Conservation (phyloP, 2,888 invertebrate genomes). For the Noctua janthe region DNA sequence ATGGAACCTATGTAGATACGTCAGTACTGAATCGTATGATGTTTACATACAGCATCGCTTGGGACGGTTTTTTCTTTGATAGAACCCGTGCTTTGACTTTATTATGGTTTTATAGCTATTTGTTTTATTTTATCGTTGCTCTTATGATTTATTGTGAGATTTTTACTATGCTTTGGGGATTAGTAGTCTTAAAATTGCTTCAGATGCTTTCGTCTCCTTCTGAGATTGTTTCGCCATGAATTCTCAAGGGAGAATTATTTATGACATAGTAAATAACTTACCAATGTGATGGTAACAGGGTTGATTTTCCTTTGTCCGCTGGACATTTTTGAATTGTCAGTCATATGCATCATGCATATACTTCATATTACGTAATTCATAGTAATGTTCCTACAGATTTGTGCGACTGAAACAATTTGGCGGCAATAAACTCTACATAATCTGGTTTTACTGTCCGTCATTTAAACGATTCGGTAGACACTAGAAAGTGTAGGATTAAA, state of each 20-base stretch:
- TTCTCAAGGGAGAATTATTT: neutral
- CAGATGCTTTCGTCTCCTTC: neutral
- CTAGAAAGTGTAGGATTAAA: constrained; percentile 7
- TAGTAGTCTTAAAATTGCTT: constrained; percentile 7
- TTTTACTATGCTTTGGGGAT: constrained; percentile 43
- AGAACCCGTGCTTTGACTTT: constrained; percentile 54
- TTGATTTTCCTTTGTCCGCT: neutral
- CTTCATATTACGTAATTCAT: neutral
- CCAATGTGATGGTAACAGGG: neutral
- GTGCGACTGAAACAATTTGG: constrained; percentile 12
- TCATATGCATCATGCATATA: neutral
- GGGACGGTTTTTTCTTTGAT: constrained; percentile 59
- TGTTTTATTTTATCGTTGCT: constrained; percentile 56
- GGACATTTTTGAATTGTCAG: neutral
- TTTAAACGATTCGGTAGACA: constrained; percentile 21
- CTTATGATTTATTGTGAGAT: constrained; percentile 53
- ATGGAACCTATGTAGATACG: constrained; percentile 60
- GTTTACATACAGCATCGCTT: constrained; percentile 59
- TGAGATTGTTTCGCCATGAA: neutral
- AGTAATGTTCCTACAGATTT: neutral
- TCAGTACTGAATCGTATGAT: constrained; percentile 66
- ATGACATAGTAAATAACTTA: neutral
- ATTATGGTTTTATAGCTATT: constrained; percentile 60
- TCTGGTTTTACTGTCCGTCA: constrained; percentile 42
- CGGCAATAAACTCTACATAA: constrained; percentile 22